phyloP scores from a whole-genome alignment of 2,797 vertebrate species.

The Anas bahamensis region DNA sequence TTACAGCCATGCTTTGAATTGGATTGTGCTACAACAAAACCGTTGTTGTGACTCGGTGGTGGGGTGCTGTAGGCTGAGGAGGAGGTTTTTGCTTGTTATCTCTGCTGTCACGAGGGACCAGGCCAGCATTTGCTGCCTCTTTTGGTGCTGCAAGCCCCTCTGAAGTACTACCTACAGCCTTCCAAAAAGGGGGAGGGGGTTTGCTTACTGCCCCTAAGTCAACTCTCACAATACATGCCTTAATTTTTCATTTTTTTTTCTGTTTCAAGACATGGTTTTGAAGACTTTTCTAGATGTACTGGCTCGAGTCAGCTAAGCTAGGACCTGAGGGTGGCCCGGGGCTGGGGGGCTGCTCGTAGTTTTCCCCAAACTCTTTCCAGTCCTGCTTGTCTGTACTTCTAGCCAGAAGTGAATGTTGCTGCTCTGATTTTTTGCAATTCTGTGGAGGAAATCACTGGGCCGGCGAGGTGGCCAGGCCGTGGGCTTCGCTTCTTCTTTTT shows the following conservation, averaged over 20 bases:
- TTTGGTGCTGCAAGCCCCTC: slow-evolving; percentile 67
- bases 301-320: background rate
- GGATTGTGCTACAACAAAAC: background rate
- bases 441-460: background rate
- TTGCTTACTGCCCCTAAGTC: slow-evolving; percentile 3
- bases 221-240: background rate
- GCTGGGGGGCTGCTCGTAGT: background rate
- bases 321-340: background rate
- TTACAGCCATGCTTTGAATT: background rate
- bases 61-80: background rate
- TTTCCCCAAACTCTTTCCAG: background rate
- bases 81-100: background rate
- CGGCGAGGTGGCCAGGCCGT: background rate
- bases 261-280: slow-evolving; percentile 13
- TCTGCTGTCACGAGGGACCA: slow-evolving; percentile 40
- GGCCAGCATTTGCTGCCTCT: slow-evolving; percentile 11
- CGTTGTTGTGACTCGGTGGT: background rate
- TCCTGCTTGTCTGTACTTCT: background rate
- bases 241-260: background rate
- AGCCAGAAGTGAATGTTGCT: background rate
- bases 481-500: slow-evolving; percentile 18
- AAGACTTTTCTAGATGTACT: background rate
- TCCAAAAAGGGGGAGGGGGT: background rate
- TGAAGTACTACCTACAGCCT: slow-evolving; percentile 9
- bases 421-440: background rate